These are phyloP conservation scores for Perognathus longimembris DNA, from an alignment of 2,113 vertebrate species.

Conservation along the genomic window DNA sequence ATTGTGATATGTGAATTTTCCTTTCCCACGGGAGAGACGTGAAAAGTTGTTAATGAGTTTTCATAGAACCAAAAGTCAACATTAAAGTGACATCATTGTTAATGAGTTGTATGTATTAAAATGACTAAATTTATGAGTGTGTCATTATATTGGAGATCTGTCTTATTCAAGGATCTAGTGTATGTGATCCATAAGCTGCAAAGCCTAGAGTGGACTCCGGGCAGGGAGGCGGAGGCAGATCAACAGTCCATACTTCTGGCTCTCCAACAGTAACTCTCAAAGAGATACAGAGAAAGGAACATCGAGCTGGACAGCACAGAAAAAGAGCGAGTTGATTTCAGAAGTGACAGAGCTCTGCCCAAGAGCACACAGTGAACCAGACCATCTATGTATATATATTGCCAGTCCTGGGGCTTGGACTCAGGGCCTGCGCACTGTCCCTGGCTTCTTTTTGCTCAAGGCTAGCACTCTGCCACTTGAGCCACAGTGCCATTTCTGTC, in stretches of 20 bases:
- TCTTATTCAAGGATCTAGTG: background rate
- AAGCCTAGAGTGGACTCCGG: background rate
- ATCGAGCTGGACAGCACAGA: background rate
- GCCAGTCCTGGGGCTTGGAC: too few relatives aligned
- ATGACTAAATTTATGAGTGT: background rate
- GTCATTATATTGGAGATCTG: background rate
- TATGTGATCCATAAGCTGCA: background rate
- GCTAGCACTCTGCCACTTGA: too few relatives aligned
- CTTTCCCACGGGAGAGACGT: background rate
- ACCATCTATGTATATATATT: background rate
- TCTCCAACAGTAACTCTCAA: background rate
- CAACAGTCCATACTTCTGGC: background rate
- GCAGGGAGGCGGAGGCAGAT: background rate
- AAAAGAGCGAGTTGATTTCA: background rate
- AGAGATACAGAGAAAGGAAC: background rate
- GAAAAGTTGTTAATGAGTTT: background rate
- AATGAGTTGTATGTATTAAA: background rate
- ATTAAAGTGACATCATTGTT: slow-evolving; percentile 6
- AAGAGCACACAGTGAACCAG: background rate
- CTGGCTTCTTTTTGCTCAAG: too few relatives aligned
- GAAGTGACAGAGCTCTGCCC: background rate
- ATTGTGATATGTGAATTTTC: background rate
- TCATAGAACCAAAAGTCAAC: background rate
- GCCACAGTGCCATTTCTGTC: too few relatives aligned
- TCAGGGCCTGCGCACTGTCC: too few relatives aligned